Base-by-base conservation (phyloP, 2,888 invertebrate species). In the Habroteleia sp. region DNA sequence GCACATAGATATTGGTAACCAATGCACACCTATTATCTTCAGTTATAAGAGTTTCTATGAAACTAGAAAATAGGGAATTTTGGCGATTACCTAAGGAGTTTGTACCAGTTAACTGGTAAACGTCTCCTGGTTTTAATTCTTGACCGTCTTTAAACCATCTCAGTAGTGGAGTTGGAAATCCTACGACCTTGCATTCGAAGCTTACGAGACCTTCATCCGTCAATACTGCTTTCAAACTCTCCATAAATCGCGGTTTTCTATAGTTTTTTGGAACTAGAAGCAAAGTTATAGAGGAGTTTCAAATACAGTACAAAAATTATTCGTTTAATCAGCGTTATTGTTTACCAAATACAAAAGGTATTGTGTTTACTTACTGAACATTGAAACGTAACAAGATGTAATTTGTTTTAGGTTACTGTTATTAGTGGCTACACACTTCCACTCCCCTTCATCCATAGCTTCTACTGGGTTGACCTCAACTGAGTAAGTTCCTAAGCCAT, bases 101-200 rank as follows among this genome's bases (percentile, higher is more conserved):
- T 1, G 95, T 95, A 6, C 97, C 97, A 0, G 96, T 96, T 8
- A 97, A 90, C 85, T 96, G 96, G 88, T 97, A 97, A 3, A 97
- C 96, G 87, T 97, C 97, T 4, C 97, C 97, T 0, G 97, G 96
- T 85, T 95, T 95, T 33, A 98, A 89, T 85, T 97, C 96, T 85
- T 96, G 95, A 0, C 96, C 96, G 86, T 97, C 97, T 89, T 96
- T 97, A 88, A 95, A 97, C 97, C 97, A 97, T 83, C 94, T 93
- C 0, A 97, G 90, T 46, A 94, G 90, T 0, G 97, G 97, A 0
- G 96, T 96, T 0, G 97, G 97, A 80, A 96, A 96, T 0, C 96
- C 97, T 1, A 96, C 96, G 0, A 97, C 96, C 88, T 97, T 97
- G 86, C 97, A 97, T 85, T 97, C 97, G 84, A 97, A 97, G 0